Evolutionary conservation across 2,888 invertebrate species (phyloP), one percentile per base, ranked within the genome.

Genomic region (Agrotis segetum): DNA sequence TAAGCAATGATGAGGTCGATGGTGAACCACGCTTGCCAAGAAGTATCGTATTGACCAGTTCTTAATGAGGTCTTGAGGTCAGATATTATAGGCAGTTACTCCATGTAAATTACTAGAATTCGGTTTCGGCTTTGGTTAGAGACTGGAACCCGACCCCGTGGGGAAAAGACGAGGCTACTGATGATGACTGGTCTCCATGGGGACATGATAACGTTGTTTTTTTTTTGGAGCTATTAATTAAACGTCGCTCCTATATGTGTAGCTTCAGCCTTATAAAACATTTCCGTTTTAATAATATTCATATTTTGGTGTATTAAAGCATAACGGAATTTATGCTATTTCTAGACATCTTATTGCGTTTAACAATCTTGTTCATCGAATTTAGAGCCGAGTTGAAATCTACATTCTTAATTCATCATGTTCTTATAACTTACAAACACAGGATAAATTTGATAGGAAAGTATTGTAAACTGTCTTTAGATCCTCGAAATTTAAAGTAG

Each of bases 261-360:
- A 6, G 1, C 19, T 13, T 13, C 29, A 16, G 16, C 19, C 7
- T 58, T 44, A 47, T 5, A n/a, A n/a, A 53, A 46, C 6, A 46
- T 14, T 3, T 14, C 14, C 14, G 14, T 46, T 1, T 29, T 29
- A 3, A 29, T 29, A 29, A 29, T 34, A 56, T 13, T 34, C 6
- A n/a, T 56, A n/a, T n/a, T n/a, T 3, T 34, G n/a, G 56, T n/a
- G n/a, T 56, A 34, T 29, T 71, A 24, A 46, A 46, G 46, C 7
- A 34, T 16, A 46, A 46, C 50, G 13, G 21, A n/a, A 4, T 52
- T 40, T 40, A 40, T 9, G 40, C 11, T 9, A n/a, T 9, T 1
- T 21, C 3, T 0, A 1, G 46, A 59, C 16, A 14, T 46, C 34
- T 24, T 47, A 17, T 61, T 61, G 14, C 7, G 14, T 71, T 71